Conservation (phyloP, 2,797 vertebrate genomes). For the Chiloscyllium punctatum region DNA sequence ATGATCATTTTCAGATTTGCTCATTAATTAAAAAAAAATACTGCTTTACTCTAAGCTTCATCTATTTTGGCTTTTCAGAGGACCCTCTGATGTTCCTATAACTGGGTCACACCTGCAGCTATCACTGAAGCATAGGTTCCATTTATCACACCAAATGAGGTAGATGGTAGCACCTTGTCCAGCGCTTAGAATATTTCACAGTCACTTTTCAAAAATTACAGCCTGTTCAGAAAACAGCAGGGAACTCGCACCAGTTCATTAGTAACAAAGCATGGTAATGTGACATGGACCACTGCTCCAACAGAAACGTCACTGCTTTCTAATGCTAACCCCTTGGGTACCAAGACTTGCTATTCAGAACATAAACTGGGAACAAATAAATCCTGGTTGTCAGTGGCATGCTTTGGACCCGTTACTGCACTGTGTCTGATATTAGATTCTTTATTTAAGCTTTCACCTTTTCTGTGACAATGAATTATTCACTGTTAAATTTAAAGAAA, state of each 20-base stretch:
- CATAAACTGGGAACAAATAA: conserved; percentile 34
- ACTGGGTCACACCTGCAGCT: conserved; percentile 29
- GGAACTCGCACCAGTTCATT: conserved; percentile 35
- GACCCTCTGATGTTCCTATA: conserved; percentile 9
- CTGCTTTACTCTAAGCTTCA: conserved; percentile 5
- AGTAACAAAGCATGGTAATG: conserved; percentile 38
- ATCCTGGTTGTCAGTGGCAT: conserved; percentile 11
- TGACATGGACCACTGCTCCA: conserved; percentile 27
- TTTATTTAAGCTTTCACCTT: background rate
- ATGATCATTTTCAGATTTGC: conserved; percentile 12
- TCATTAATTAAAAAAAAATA: conserved; percentile 17
- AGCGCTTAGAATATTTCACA: conserved; percentile 31
- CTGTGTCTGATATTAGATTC: background rate
- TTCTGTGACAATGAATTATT: background rate
- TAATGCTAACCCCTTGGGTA: conserved; percentile 37
- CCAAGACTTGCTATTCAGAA: conserved; percentile 31
- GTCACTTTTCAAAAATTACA: conserved; percentile 38
- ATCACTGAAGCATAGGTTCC: background rate
- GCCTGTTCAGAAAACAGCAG: conserved; percentile 31
- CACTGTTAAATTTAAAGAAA: background rate
- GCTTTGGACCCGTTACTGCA: conserved; percentile 18
- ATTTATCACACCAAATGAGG: conserved; percentile 36
- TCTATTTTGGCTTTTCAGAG: conserved; percentile 23
- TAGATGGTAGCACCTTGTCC: conserved; percentile 32
- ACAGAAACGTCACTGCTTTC: conserved; percentile 34